Evolutionary conservation across 2,888 invertebrate species (phyloP).

Genomic region (Eudasyphora cyanicolor): DNA sequence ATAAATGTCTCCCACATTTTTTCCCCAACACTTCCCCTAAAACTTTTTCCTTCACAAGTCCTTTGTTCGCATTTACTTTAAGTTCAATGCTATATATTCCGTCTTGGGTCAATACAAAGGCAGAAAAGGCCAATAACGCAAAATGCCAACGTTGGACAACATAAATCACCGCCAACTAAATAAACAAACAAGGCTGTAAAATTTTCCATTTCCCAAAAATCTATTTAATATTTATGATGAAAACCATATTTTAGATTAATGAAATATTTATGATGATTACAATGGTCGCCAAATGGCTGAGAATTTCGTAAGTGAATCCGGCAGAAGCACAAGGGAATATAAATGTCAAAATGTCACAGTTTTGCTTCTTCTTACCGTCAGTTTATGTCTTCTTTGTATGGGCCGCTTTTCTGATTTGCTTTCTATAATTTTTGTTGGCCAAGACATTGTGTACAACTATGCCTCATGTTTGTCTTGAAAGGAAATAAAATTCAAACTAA

Average conservation of each 20-base stretch:
- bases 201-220: neutral
- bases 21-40: neutral
- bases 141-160: too few species aligned
- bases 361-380: neutral
- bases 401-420: neutral
- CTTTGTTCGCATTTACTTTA: neutral
- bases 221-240: slow-evolving; percentile 24
- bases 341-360: slow-evolving; percentile 12
- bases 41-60: neutral
- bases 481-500: neutral
- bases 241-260: slow-evolving; percentile 25
- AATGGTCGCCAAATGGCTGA: neutral
- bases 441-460: neutral
- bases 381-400: neutral
- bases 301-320: neutral
- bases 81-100: neutral
- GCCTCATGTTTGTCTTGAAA: neutral
- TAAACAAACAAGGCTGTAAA: neutral
- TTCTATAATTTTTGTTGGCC: neutral
- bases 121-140: neutral
- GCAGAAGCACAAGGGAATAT: neutral
- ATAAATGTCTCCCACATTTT: too few species aligned
- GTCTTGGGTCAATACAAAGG: neutral
- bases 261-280: slow-evolving; percentile 31
- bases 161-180: slow-evolving; percentile 28